Percentiles rank a stretch among this genome's conserved stretches.
phyloP scores from a whole-genome alignment of 2,797 vertebrate genomes.

The Chelidonichthys spinosus region DNA sequence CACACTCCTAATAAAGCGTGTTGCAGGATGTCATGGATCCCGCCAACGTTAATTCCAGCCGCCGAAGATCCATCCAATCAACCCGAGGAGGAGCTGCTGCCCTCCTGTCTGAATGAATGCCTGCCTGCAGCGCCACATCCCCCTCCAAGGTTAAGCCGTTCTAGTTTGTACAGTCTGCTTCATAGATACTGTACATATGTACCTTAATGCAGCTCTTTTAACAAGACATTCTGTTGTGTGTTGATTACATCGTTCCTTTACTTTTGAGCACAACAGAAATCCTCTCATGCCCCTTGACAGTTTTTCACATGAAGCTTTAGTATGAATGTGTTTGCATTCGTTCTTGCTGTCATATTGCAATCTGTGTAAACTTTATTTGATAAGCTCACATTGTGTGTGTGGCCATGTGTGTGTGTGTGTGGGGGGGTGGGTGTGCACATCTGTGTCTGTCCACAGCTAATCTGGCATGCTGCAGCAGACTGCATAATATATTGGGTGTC shows the following conservation, averaged over 20 bases:
- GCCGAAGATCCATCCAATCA: conserved; percentile 14
- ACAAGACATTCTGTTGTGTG: conserved; percentile 1
- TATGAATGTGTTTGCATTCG: neutral
- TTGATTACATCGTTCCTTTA: conserved; percentile 1
- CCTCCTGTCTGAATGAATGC: conserved; percentile 25
- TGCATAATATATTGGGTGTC: no score
- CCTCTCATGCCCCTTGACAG: neutral
- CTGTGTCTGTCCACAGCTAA: no score
- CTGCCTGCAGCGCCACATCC: neutral
- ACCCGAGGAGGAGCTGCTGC: conserved; percentile 13
- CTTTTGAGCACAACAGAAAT: neutral
- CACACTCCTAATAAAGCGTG: conserved; percentile 9
- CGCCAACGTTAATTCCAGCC: conserved; percentile 22
- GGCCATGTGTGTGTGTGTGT: no score
- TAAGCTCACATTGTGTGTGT: no score
- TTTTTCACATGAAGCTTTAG: neutral
- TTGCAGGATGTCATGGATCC: conserved; percentile 26
- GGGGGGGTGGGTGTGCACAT: no score
- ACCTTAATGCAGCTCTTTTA: conserved; percentile 1
- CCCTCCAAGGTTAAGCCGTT: neutral
- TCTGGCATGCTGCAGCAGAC: no score
- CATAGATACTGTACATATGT: neutral
- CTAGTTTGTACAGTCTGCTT: conserved; percentile 3
- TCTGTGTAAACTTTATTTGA: no score
- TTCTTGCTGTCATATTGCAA: neutral